Conservation (phyloP, 2,888 invertebrate genomes). For the Agonopterix subpropinquella region DNA sequence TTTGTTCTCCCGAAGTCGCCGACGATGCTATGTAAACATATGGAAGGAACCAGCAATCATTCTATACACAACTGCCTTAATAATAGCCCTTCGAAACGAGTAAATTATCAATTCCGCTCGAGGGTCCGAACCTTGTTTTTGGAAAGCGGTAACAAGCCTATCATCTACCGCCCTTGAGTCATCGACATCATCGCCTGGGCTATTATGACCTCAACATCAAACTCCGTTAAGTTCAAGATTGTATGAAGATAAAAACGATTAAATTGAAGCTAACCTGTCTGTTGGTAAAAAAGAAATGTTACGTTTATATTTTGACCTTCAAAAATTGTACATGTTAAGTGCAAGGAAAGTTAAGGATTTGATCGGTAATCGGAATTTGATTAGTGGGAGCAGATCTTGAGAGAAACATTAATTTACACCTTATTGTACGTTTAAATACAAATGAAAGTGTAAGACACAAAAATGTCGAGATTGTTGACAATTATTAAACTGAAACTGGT, state of each 20-base stretch:
- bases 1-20: conserved; percentile 57
- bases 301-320: conserved; percentile 30
- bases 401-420: too few species aligned
- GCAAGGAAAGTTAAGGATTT: too few species aligned
- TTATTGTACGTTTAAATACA: too few species aligned
- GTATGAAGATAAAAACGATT: conserved; percentile 13
- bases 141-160: conserved; percentile 62
- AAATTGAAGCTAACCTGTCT: conserved; percentile 11
- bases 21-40: conserved; percentile 50
- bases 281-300: conserved; percentile 18
- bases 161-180: conserved; percentile 45
- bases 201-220: conserved; percentile 28
- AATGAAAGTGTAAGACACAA: too few species aligned
- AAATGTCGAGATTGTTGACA: too few species aligned
- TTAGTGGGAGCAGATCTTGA: too few species aligned
- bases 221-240: conserved; percentile 22
- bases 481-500: too few species aligned
- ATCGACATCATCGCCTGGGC: conserved; percentile 21
- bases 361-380: too few species aligned
- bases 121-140: conserved; percentile 41
- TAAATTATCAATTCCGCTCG: conserved; percentile 74
- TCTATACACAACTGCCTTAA: conserved; percentile 60
- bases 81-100: conserved; percentile 69
- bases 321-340: conserved; percentile 6
- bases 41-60: conserved; percentile 64